Conservation (phyloP, 2,113 vertebrate species). For the Pyxicephalus adspersus region DNA sequence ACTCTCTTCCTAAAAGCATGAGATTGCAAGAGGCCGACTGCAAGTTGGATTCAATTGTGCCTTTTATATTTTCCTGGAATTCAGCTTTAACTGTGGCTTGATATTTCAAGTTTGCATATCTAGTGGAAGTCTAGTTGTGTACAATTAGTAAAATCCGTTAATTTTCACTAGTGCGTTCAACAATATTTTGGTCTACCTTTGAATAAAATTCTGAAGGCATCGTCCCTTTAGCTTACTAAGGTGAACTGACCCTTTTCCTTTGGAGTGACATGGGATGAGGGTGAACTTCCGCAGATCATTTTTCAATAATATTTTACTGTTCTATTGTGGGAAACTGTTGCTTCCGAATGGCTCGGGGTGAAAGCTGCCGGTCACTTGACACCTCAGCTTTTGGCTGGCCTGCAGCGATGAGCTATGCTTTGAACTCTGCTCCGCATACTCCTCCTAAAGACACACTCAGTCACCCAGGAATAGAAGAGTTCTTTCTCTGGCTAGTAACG, state of each 20-base stretch:
- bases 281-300: constrained; percentile 12
- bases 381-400: constrained; percentile 39
- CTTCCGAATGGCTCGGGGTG: constrained; percentile 15
- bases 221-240: neutral
- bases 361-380: constrained; percentile 29
- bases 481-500: neutral
- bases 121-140: too few relatives aligned
- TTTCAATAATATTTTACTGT: constrained; percentile 39
- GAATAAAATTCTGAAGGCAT: too few relatives aligned
- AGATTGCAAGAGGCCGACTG: too few relatives aligned
- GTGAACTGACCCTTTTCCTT: neutral
- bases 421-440: constrained; percentile 1
- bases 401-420: constrained; percentile 24
- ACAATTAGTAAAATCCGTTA: too few relatives aligned
- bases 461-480: neutral
- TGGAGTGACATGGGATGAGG: constrained; percentile 5
- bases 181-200: too few relatives aligned
- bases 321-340: constrained; percentile 46
- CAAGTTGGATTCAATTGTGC: too few relatives aligned
- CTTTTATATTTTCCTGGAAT: too few relatives aligned
- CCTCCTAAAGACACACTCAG: neutral
- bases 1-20: too few relatives aligned
- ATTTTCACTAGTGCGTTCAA: too few relatives aligned
- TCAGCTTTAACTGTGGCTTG: too few relatives aligned
- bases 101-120: too few relatives aligned